Evolutionary conservation across 1,140 invertebrate species (phyloP), one percentile per base, ranked within the genome.

Genomic region (Oryzaephilus surinamensis): DNA sequence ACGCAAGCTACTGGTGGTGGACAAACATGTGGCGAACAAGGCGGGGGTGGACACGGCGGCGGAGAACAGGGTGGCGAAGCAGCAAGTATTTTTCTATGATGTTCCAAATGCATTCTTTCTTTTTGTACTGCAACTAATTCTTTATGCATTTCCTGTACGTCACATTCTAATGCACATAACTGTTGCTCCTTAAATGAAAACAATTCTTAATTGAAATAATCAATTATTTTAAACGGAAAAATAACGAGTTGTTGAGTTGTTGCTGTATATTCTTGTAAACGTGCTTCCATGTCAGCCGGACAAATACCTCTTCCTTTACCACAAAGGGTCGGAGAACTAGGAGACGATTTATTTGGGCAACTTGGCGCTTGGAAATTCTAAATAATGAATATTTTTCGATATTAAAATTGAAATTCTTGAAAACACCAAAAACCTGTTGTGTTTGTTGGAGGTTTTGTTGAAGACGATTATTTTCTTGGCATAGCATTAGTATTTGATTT

Each of bases 81-180:
- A 28, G 23, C 26, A 38, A 30, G 16, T 35, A 32, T 38, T 23
- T 38, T 38, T 12, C 62, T 55, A 42, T 70, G 68, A 33, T 69
- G 66, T 33, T 70, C 65, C 20, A 76, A 38, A 43, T 73, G 69
- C 38, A 70, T 57, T 33, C 70, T 60, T 46, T 77, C 72, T 6
- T 64, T 59, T 55, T 70, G 71, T 5, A 77, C 71, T 7, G 67
- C 67, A 1, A 63, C 63, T 29, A 78, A 46, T 49, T 78, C 71
- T 50, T 67, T 65, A 39, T 76, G 72, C 34, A 79, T 72, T 13
- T 64, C 66, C 31, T 66, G 67, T 1, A 78, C 69, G 47, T 77
- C 72, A 16, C 62, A 62, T 52, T 78, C 76, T 66, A 76, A 74
- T n/a, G 60, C 63, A 1, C 60, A 64, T 20, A 77, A 47, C 51